Conservation (phyloP, 64 coral and sea anemone genomes). For the Montipora cactus region DNA sequence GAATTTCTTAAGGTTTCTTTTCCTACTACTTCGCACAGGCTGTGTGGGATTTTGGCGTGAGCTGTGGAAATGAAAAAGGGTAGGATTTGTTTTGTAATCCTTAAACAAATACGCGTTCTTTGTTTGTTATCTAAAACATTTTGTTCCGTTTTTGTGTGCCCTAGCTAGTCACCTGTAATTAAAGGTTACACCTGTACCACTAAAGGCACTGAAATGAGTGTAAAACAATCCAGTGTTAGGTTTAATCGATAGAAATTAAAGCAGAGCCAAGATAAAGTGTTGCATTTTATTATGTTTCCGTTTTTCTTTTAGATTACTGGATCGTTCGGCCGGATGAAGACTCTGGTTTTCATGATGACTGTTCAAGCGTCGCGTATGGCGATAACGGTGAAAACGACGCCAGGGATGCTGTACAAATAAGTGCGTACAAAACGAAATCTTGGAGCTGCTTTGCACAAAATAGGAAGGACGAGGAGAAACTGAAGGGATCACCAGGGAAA, state of each 20-base stretch:
- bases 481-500: background rate
- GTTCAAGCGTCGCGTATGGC: conserved; percentile 8
- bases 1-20: background rate
- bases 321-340: conserved; percentile 30
- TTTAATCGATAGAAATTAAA: background rate
- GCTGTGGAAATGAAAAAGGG: conserved; percentile 16
- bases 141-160: background rate
- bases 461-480: background rate
- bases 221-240: background rate
- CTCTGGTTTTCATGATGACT: conserved; percentile 43
- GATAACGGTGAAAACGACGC: background rate
- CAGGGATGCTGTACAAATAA: background rate
- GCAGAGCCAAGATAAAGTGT: background rate
- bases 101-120: background rate
- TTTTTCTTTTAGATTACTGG: conserved; percentile 6
- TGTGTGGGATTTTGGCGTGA: background rate
- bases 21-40: background rate
- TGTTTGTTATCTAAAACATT: background rate
- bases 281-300: background rate
- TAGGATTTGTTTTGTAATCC: background rate
- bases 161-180: background rate
- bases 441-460: background rate
- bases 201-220: too few species aligned
- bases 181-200: background rate
- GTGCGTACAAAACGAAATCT: conserved; percentile 4